Conservation (phyloP, 2,113 vertebrate genomes). For the Tringa solitaria region DNA sequence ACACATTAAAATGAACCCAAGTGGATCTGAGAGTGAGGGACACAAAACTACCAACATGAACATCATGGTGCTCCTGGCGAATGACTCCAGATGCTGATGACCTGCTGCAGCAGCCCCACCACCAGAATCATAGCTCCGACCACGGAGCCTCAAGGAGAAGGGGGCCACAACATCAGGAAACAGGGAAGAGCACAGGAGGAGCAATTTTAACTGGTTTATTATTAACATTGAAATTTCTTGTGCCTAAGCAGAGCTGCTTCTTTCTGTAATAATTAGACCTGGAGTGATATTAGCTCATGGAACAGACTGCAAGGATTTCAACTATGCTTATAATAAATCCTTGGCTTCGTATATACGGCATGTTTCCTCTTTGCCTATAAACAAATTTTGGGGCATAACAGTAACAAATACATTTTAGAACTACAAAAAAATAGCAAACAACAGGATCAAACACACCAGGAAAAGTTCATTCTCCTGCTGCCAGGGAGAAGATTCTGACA, state of each 20-base stretch:
- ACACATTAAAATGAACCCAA: not conserved
- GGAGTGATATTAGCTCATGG: not conserved
- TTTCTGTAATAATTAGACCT: not conserved
- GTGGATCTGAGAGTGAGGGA: not conserved
- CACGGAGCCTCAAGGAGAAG: fast-evolving
- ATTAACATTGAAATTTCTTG: not conserved
- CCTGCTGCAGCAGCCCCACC: not conserved
- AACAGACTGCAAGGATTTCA: not conserved
- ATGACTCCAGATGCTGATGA: not conserved
- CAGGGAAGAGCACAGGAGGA: fast-evolving
- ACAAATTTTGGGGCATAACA: not conserved
- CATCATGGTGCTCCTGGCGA: not conserved
- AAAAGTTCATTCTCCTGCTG: not conserved
- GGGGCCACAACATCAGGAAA: not conserved
- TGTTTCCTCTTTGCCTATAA: not conserved
- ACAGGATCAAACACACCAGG: not conserved
- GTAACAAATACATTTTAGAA: not conserved
- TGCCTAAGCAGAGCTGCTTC: not conserved
- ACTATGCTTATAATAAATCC: not conserved
- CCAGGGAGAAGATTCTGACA: not conserved
- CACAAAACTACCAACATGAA: not conserved
- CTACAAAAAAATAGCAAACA: not conserved
- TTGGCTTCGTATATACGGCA: not conserved
- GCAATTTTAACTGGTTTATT: not conserved
- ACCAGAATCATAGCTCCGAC: not conserved